Conservation (phyloP, 1,140 invertebrate species). For the Saxidomus purpurata region DNA sequence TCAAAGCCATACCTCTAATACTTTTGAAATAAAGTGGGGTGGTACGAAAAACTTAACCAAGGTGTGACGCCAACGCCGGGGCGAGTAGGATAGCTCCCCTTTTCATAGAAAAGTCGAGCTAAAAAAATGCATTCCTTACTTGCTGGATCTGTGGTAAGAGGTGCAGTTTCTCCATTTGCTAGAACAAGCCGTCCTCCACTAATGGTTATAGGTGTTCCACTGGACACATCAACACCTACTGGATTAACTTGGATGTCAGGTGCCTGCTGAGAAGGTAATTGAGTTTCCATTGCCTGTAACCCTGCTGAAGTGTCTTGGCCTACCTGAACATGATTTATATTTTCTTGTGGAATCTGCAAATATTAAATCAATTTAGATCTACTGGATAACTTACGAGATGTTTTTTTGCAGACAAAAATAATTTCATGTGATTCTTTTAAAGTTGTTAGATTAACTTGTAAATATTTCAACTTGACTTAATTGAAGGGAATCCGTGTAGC, state of each 20-base stretch:
- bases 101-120: too few species aligned
- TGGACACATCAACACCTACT: conserved; percentile 10
- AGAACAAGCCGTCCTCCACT: conserved; percentile 37
- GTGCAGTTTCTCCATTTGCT: conserved; percentile 51
- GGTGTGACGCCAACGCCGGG: too few species aligned
- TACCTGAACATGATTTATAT: conserved; percentile 35
- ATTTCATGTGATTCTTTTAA: too few species aligned
- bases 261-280: neutral
- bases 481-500: too few species aligned
- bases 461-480: too few species aligned
- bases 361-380: too few species aligned
- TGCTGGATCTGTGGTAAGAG: conserved; percentile 47
- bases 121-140: too few species aligned
- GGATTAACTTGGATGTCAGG: neutral
- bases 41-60: too few species aligned
- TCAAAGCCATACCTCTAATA: too few species aligned
- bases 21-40: too few species aligned
- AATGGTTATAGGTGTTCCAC: neutral
- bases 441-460: too few species aligned
- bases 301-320: neutral
- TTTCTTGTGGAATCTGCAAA: conserved; percentile 49
- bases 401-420: neutral
- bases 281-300: conserved; percentile 13
- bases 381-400: neutral
- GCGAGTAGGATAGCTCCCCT: too few species aligned